These are phyloP conservation scores for Clarias laeviceps DNA, from an alignment of 2,797 vertebrate genomes.

Conservation along the genomic window DNA sequence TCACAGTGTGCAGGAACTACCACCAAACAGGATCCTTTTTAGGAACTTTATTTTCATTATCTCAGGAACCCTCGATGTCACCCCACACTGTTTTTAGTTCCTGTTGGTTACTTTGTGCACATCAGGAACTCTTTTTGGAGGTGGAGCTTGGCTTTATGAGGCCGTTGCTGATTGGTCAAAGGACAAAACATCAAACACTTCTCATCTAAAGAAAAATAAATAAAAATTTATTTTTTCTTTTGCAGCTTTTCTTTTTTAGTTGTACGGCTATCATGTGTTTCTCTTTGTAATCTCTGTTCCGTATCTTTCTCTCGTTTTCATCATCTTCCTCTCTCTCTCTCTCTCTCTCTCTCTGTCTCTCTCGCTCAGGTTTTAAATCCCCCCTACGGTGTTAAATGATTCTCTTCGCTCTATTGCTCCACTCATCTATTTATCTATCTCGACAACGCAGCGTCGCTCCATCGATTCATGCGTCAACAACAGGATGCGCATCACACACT, in stretches of 20 bases:
- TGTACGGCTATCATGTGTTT: neutral
- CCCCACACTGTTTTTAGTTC: neutral
- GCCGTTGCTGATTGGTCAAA: neutral
- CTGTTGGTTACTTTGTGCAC: neutral
- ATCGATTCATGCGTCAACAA: constrained; percentile 48
- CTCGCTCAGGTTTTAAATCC: constrained; percentile 23
- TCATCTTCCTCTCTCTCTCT: constrained; percentile 19
- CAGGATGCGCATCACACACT: constrained; percentile 50
- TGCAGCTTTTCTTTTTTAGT: neutral
- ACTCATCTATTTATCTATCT: constrained; percentile 56
- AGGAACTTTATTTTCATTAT: neutral
- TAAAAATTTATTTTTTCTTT: neutral
- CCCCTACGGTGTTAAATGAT: constrained; percentile 49
- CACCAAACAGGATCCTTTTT: neutral
- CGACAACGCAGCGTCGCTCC: constrained; percentile 48
- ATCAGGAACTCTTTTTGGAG: neutral
- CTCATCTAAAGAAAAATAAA: neutral
- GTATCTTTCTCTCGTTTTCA: neutral
- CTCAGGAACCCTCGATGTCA: neutral
- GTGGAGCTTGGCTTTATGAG: neutral
- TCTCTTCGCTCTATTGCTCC: constrained; percentile 47
- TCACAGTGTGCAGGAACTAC: neutral
- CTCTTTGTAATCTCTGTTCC: constrained; percentile 39
- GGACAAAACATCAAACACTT: neutral
- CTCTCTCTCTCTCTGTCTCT: constrained; percentile 32